Base-by-base conservation (phyloP, 2,888 invertebrate genomes). In the Ophraella communa region DNA sequence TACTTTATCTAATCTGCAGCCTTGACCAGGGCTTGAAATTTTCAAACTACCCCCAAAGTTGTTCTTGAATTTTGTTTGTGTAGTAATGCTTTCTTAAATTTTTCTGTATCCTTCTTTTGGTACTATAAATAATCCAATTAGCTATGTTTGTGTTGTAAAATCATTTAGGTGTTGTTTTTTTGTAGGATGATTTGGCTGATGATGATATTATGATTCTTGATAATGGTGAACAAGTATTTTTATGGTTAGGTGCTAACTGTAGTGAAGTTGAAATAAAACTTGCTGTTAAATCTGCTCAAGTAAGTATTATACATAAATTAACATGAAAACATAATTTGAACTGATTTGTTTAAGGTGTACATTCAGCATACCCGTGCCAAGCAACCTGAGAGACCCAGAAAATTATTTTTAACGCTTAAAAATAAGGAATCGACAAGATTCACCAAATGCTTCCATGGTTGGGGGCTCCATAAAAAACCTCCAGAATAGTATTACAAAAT, bases 171-270 rank as follows among this genome's bases (percentile, higher is more conserved):
- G n/a, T n/a, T n/a, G n/a, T n/a, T n/a, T n/a, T n/a, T 80, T 84
- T 84, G 54, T 82, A 96, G 92, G 99, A 99, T 81, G 99, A 99
- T 84, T 85, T 99, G 73, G 98, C 98, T 1, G 98, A 99, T 83
- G 98, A 99, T 81, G 99, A 99, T 82, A 98, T 99, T 35, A 99
- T 99, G 99, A 95, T 99, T 72, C 85, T 99, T 73, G 99, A 99
- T 83, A 98, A 96, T 80, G 99, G 99, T 3, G 94, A 95, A 76
- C 95, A 97, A 83, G 95, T 99, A 61, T 99, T 96, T 84, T 86
- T 99, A 58, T 99, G 99, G 99, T 87, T 98, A 60, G 99, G 99
- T 8, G 91, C 96, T 61, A 92, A 93, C 74, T 96, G 98, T 78
- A 96, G 96, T 63, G 98, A 99, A 84, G 98, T 99, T 3, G 99